Evolutionary conservation across 2,797 vertebrate genomes (phyloP).

Genomic region (Anguilla anguilla): DNA sequence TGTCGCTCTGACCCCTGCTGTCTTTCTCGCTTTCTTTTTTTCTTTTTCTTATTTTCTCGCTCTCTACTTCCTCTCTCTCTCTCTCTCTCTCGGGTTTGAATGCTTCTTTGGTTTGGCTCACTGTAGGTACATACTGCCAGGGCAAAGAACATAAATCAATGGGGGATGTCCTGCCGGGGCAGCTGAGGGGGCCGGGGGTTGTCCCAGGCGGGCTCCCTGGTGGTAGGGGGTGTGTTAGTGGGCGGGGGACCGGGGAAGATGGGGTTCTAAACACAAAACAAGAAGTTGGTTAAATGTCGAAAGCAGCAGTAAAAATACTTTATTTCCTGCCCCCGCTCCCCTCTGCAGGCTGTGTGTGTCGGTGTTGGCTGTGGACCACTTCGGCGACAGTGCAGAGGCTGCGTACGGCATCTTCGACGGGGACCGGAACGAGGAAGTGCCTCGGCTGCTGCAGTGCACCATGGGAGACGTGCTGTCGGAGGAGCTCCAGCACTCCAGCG

Average conservation of each 20-base stretch:
- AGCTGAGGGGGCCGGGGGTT: constrained; percentile 63
- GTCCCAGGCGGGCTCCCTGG: constrained; percentile 73
- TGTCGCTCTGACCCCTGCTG: background rate
- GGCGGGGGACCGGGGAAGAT: constrained; percentile 61
- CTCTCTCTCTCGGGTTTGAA: background rate
- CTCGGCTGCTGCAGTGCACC: constrained; percentile 93
- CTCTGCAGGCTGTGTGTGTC: constrained; percentile 90
- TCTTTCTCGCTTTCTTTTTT: background rate
- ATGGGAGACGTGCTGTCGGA: constrained; percentile 96
- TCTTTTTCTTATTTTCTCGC: background rate
- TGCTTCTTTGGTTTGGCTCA: background rate
- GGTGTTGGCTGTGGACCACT: constrained; percentile 84
- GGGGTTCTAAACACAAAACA: constrained; percentile 48
- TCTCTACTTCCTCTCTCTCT: background rate
- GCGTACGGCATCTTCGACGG: constrained; percentile 95
- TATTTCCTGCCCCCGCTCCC: background rate
- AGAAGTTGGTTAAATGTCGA: background rate
- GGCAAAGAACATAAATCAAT: background rate
- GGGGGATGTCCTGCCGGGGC: constrained; percentile 51
- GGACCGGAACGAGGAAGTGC: constrained; percentile 93
- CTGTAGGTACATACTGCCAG: background rate
- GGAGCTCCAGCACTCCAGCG: constrained; percentile 86
- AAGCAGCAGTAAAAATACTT: background rate
- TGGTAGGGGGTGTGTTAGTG: constrained; percentile 59
- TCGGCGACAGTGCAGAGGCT: constrained; percentile 85